These are phyloP conservation scores for Caenorhabditis afra DNA, from an alignment of 2,888 invertebrate genomes.

Conservation along the genomic window DNA sequence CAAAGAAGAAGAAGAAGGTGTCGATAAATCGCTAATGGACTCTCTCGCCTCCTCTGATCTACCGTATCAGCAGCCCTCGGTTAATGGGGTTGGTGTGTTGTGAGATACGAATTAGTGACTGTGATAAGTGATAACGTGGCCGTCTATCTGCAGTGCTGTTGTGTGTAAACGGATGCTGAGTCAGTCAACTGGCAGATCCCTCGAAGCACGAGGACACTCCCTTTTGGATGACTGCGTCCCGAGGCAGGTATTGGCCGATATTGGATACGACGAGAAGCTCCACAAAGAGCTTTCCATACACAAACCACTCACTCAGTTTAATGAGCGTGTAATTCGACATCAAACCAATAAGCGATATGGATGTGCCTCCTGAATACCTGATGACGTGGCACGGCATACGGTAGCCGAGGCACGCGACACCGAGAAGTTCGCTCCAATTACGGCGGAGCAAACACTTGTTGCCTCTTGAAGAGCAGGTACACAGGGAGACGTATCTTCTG, in stretches of 20 bases:
- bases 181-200: slow-evolving; percentile 30
- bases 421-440: slow-evolving; percentile 38
- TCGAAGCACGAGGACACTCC: no score
- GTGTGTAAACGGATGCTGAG: no score
- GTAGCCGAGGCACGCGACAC: slow-evolving; percentile 22
- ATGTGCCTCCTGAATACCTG: slow-evolving; percentile 42
- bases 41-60: slow-evolving; percentile 38
- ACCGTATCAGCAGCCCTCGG: slow-evolving; percentile 31
- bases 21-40: slow-evolving; percentile 57
- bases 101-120: slow-evolving; percentile 44
- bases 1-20: slow-evolving; percentile 27
- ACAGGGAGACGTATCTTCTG: slow-evolving; percentile 8
- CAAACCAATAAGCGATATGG: slow-evolving; percentile 57
- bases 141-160: slow-evolving; percentile 5
- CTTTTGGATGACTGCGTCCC: slow-evolving; percentile 52
- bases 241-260: slow-evolving; percentile 48
- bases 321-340: slow-evolving; percentile 65
- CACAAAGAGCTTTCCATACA: slow-evolving; percentile 51
- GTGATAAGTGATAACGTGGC: slow-evolving; percentile 33
- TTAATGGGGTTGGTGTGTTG: slow-evolving; percentile 40
- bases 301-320: slow-evolving; percentile 63
- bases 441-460: slow-evolving; percentile 7
- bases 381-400: slow-evolving; percentile 40
- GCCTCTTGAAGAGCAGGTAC: slow-evolving; percentile 35
- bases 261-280: slow-evolving; percentile 46